A percentile compares a stretch with the other conserved stretches of the same genome.
phyloP scores from a whole-genome alignment of 2,113 vertebrate species.

The Cavia aperea region DNA sequence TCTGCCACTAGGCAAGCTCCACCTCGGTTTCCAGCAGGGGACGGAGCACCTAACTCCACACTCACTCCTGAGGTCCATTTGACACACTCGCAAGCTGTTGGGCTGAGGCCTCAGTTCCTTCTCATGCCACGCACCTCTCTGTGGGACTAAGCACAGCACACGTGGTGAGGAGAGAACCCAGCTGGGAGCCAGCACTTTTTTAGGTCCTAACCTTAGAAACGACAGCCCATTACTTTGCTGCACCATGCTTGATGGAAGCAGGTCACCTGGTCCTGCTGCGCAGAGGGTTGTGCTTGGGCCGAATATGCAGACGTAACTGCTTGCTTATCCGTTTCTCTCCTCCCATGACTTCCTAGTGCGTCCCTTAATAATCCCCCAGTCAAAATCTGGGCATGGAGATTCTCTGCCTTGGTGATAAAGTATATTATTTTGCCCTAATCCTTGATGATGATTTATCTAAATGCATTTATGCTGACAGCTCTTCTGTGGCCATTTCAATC shows the following conservation, averaged over 20 bases:
- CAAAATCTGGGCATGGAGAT: not conserved
- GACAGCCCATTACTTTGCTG: not conserved
- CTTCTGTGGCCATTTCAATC: not conserved
- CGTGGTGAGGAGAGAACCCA: not conserved
- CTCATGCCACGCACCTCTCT: rapidly evolving
- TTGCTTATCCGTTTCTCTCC: not conserved
- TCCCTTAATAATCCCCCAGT: not conserved
- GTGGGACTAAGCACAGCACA: not conserved
- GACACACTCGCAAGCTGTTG: rapidly evolving
- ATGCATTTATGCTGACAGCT: not conserved
- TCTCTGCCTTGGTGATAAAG: not conserved
- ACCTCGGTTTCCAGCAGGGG: not conserved
- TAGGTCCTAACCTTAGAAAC: not conserved
- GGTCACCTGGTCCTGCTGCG: not conserved
- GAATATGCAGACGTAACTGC: too few relatives aligned
- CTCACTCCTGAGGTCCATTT: too few relatives aligned
- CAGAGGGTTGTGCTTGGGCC: not conserved
- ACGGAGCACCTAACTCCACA: not conserved
- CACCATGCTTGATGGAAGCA: not conserved
- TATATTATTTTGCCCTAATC: not conserved
- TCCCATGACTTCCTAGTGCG: not conserved
- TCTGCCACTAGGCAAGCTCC: rapidly evolving
- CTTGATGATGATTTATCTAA: not conserved
- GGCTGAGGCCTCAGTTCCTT: not conserved
- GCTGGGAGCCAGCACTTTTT: not conserved